These are phyloP conservation scores for Sisor rabdophorus DNA, from an alignment of 2,113 vertebrate species.

Conservation along the genomic window DNA sequence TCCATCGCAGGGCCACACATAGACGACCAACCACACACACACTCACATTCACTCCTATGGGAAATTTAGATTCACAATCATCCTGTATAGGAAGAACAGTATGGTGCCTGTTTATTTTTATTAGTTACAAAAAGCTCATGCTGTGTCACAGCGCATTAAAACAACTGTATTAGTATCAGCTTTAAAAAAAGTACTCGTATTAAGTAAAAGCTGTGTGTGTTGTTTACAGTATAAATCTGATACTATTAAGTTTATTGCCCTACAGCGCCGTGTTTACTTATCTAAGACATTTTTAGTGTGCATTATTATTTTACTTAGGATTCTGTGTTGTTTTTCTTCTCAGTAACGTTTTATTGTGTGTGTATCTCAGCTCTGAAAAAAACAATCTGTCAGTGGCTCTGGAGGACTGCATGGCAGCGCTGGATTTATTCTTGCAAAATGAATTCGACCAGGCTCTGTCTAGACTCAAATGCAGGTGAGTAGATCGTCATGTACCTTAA, in stretches of 20 bases:
- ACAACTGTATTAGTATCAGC: background rate
- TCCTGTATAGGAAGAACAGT: no score
- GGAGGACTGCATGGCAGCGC: slow-evolving; percentile 86
- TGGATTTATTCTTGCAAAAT: slow-evolving; percentile 93
- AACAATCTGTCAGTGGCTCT: slow-evolving; percentile 81
- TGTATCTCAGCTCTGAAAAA: slow-evolving; percentile 66
- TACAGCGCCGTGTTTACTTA: background rate
- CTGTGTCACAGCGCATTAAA: background rate
- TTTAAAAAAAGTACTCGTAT: background rate
- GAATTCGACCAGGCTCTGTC: slow-evolving; percentile 86
- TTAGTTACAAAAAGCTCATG: background rate
- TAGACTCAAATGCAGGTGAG: slow-evolving; percentile 83
- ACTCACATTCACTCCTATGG: no score
- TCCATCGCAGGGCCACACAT: no score
- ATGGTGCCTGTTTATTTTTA: no score
- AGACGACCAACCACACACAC: no score
- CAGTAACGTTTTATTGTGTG: background rate
- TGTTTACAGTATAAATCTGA: background rate
- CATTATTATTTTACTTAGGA: background rate
- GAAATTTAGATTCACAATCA: no score
- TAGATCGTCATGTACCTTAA: background rate
- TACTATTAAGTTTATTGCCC: background rate
- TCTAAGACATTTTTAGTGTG: background rate
- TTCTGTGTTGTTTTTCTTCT: background rate
- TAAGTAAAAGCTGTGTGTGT: background rate